Evolutionary conservation across 1,140 invertebrate genomes (phyloP).

Genomic region (Eueides isabella): DNA sequence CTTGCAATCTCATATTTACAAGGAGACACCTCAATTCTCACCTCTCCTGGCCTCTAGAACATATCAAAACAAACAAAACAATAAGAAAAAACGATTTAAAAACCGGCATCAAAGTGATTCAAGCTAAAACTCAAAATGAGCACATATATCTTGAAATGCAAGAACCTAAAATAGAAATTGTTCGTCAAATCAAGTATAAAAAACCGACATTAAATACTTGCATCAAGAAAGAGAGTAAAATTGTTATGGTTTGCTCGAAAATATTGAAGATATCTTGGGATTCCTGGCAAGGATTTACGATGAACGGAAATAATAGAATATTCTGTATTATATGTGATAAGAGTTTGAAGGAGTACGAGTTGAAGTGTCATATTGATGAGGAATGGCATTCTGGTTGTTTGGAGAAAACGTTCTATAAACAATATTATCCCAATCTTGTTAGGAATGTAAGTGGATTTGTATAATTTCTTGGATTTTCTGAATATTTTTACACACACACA

Average conservation of each 20-base stretch:
- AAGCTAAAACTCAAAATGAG: constrained; percentile 16
- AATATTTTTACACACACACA: not conserved
- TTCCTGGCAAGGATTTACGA: constrained; percentile 38
- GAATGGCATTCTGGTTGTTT: not conserved
- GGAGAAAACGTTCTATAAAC: not conserved
- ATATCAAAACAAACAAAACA: constrained; percentile 35
- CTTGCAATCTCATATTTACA: constrained; percentile 36
- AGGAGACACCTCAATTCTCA: constrained; percentile 23
- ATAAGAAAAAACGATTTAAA: constrained; percentile 28
- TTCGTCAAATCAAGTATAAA: not conserved
- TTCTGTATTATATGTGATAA: not conserved
- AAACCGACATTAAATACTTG: not conserved
- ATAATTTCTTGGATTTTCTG: not conserved
- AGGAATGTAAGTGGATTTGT: not conserved
- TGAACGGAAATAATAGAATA: constrained; percentile 5
- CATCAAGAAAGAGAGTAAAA: constrained; percentile 39
- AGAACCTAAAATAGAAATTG: not conserved
- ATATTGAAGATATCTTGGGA: constrained; percentile 39
- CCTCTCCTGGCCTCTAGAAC: constrained; percentile 21
- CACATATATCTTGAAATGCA: not conserved
- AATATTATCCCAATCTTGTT: not conserved
- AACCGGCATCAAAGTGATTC: constrained; percentile 27
- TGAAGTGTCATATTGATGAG: not conserved
- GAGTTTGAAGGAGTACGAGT: not conserved
- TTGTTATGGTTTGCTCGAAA: constrained; percentile 29